Percentiles rank a stretch among this genome's conserved stretches.
phyloP scores from a whole-genome alignment of 2,797 vertebrate genomes.

The Dromococcyx pavoninus region DNA sequence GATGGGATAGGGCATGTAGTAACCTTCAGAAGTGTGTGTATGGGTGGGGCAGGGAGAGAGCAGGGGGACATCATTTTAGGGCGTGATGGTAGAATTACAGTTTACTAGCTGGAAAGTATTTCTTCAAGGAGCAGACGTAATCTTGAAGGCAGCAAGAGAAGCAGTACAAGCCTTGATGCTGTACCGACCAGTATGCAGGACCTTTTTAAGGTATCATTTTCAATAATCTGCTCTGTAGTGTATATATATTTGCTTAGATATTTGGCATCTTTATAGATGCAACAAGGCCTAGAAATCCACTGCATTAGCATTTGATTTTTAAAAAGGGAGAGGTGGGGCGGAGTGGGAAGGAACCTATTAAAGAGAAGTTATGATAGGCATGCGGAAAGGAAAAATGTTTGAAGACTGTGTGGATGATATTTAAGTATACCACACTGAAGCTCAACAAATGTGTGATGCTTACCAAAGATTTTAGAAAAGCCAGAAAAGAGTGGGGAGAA shows the following conservation, averaged over 20 bases:
- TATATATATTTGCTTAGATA: not conserved
- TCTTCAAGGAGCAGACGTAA: not conserved
- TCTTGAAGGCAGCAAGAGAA: not conserved
- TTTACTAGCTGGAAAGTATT: not conserved
- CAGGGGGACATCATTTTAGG: not conserved
- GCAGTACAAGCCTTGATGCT: not conserved
- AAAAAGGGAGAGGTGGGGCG: not conserved
- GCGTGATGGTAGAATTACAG: not conserved
- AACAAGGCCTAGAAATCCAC: not conserved
- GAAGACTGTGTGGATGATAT: not conserved
- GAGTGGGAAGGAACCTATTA: not conserved
- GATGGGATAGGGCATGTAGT: not conserved
- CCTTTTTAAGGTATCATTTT: not conserved
- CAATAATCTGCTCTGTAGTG: not conserved
- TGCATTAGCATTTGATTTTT: not conserved
- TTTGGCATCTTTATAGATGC: not conserved
- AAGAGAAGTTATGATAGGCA: not conserved
- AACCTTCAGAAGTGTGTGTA: not conserved
- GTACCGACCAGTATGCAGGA: not conserved
- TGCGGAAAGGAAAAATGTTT: not conserved
- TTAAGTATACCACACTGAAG: not conserved
- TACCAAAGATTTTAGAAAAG: not conserved
- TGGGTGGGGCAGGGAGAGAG: not conserved
- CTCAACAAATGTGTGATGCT: not conserved
- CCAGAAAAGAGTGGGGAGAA: not conserved